Base-by-base conservation (phyloP, 53 echinoderm and acorn worm species). In the Arbacia lixula region DNA sequence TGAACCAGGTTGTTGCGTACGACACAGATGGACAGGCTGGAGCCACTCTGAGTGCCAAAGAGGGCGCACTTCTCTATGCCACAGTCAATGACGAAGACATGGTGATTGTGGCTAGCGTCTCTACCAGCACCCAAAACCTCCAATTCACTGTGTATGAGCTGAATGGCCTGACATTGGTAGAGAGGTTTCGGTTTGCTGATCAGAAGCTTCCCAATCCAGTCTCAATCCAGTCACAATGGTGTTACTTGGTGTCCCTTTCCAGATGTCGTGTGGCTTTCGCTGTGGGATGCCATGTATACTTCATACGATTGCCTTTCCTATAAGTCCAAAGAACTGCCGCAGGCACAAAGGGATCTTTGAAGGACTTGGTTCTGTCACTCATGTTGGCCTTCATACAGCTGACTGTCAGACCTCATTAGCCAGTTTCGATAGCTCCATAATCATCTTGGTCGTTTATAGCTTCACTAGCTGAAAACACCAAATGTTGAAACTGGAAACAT, bases 11-110 rank as follows among this genome's bases (percentile, higher is more conserved):
- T 3, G 39, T 24, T 8, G 67, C 39, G 2, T 39, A 39, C 39
- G 67, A 66, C 39, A 66, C 37, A 25, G 22, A 66, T 4, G 67
- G 67, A 24, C 36, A 66, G 4, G 67, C 67, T 39, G 67, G 67
- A 0, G 24, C 0, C 30, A 1, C 67, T 19, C 67, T 66, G 24
- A 0, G 24, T 38, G 36, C 67, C 22, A 36, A 1, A 39, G 6
- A 10, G 1, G 40, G 6, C 0, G 17, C 24, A 36, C 0, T 1
- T 0, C 67, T 66, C 21, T 66, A 66, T 39, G 67, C 67, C 39
- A 25, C 67, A 3, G 67, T 36, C 20, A 40, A 66, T 4, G 40
- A 39, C 21, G 37, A 39, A 40, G 67, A 66, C 67, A 66, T 36
- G 39, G 67, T 66, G 39, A 38, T 38, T 66, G 67, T 66, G 6